Percentiles rank a stretch among this genome's conserved stretches.
Conservation (phyloP, 1,140 invertebrate species). For the Ostrea denselamellosa region DNA sequence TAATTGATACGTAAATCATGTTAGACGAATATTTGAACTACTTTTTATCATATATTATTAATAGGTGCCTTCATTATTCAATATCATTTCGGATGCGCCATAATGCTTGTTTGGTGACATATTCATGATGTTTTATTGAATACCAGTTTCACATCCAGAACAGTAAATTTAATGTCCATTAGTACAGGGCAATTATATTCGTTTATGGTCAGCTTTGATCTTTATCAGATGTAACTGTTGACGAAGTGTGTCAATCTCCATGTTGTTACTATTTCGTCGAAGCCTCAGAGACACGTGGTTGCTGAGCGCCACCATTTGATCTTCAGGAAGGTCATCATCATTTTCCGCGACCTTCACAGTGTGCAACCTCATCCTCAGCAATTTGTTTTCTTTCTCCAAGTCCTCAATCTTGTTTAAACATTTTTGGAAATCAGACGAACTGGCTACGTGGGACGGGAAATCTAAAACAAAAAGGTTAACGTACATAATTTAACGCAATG, state of each 20-base stretch:
- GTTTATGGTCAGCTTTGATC: slow-evolving; percentile 17
- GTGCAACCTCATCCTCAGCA: neutral
- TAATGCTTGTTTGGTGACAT: too few species aligned
- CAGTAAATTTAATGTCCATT: neutral
- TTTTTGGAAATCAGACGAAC: neutral
- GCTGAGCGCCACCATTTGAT: slow-evolving; percentile 20
- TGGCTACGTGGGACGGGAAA: neutral
- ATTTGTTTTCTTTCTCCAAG: slow-evolving; percentile 1
- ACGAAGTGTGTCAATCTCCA: slow-evolving; percentile 17
- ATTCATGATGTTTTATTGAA: too few species aligned
- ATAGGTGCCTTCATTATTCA: too few species aligned
- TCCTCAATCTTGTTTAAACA: neutral
- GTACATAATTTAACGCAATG: neutral
- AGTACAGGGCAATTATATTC: neutral
- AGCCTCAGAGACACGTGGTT: neutral
- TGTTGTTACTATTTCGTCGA: neutral
- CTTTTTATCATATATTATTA: too few species aligned
- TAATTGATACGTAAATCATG: too few species aligned
- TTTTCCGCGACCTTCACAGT: neutral
- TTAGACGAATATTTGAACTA: too few species aligned
- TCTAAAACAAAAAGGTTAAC: neutral
- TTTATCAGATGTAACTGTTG: slow-evolving; percentile 13
- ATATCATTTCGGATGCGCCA: too few species aligned
- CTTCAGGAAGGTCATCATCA: neutral
- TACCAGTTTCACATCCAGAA: neutral